Base-by-base conservation (phyloP, 2,888 invertebrate species). In the Eupithecia insigniata region DNA sequence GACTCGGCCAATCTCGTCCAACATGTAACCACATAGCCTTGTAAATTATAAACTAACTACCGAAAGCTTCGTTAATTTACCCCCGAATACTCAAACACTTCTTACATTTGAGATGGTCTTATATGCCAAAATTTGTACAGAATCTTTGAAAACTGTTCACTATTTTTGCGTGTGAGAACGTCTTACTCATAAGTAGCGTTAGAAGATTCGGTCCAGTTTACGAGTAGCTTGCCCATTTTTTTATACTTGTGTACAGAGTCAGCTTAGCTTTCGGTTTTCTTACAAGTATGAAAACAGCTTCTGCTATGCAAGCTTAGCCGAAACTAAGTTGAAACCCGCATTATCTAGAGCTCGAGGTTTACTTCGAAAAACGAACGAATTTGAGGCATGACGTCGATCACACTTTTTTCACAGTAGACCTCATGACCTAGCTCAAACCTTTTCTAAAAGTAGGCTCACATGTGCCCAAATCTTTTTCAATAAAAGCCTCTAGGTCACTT, bases 401-500 rank as follows among this genome's bases (percentile, higher is more conserved):
- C n/a, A n/a, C n/a, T n/a, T n/a, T n/a, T n/a, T n/a, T n/a, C n/a
- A n/a, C n/a, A n/a, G n/a, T n/a, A n/a, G n/a, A n/a, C n/a, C n/a
- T n/a, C n/a, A n/a, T 46, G n/a, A 10, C 8, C n/a, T 46, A 22
- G 3, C 46, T 22, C 22, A 51, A 51, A 22, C 46, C n/a, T 51
- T 10, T 51, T 51, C 22, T 51, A n/a, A 51, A 46, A 51, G 46
- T 51, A 51, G 46, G 30, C 1, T 46, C 51, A 36, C 64, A 60
- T 28, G n/a, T 46, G 32, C 55, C 16, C n/a, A 43, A 69, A 74
- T 69, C 67, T 71, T 69, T 70, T 70, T 72, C 72, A 70, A 75
- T 68, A 75, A 64, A 62, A 70, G 67, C 64, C 62, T 74, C 61
- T 66, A 74, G 77, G 76, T 76, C 73, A 73, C 72, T 61, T 68